Conservation (phyloP, 2,113 vertebrate genomes). For the Hemiscyllium ocellatum region DNA sequence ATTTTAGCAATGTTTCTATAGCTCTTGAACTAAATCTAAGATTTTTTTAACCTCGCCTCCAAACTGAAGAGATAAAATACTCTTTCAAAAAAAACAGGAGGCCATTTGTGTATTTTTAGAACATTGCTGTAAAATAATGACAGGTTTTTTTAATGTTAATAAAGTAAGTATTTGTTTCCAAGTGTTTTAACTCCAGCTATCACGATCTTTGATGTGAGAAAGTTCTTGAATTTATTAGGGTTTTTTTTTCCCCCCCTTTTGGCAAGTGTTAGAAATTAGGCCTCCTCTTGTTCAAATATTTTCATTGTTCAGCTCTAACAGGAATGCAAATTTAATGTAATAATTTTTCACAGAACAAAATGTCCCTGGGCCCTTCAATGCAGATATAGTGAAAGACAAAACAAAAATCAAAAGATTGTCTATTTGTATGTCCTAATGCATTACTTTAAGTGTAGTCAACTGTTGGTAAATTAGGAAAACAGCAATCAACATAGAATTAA, state of each 20-base stretch:
- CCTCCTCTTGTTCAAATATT: neutral
- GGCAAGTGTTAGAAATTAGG: neutral
- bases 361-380: neutral
- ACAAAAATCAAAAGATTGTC: neutral
- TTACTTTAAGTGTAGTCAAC: neutral
- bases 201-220: neutral
- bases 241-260: neutral
- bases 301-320: neutral
- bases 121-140: neutral
- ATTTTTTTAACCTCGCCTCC: neutral
- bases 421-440: neutral
- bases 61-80: neutral
- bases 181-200: neutral
- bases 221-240: neutral
- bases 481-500: neutral
- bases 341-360: neutral
- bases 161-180: neutral
- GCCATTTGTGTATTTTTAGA: neutral
- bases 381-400: neutral
- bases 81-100: neutral
- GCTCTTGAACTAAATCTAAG: neutral
- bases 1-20: too few relatives aligned
- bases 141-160: neutral
- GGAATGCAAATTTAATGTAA: neutral
- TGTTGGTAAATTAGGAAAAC: neutral